These are phyloP conservation scores for Tuberolachnus salignus DNA, from an alignment of 2,888 invertebrate species.

Conservation along the genomic window DNA sequence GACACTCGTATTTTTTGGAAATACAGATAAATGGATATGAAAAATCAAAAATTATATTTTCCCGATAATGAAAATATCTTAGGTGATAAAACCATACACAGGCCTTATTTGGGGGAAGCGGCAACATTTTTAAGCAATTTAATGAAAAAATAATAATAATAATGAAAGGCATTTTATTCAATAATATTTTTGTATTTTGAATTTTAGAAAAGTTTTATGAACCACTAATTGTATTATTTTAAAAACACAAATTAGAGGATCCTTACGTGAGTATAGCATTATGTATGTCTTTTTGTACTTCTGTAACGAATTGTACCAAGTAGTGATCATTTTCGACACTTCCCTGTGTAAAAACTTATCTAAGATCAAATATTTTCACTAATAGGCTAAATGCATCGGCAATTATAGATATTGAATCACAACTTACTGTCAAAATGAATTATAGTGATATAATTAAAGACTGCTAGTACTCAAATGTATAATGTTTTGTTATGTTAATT, in stretches of 20 bases:
- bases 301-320: background rate
- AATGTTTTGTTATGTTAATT: slow-evolving; percentile 9
- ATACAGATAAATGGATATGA: too few relatives aligned
- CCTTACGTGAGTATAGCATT: slow-evolving; percentile 12
- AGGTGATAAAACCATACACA: too few relatives aligned
- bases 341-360: background rate
- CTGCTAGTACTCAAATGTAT: background rate
- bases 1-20: too few relatives aligned
- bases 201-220: too few relatives aligned
- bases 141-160: too few relatives aligned
- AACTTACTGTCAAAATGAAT: background rate
- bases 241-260: background rate
- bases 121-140: too few relatives aligned
- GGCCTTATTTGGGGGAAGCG: too few relatives aligned
- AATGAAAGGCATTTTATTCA: too few relatives aligned
- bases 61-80: too few relatives aligned
- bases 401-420: background rate
- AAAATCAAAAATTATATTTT: too few relatives aligned
- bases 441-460: slow-evolving; percentile 2
- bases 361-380: slow-evolving; percentile 6
- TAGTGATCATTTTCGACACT: background rate
- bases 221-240: too few relatives aligned
- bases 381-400: background rate
- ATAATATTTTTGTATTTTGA: too few relatives aligned
- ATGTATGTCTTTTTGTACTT: background rate